Percentiles rank a stretch among this genome's conserved stretches.
phyloP scores from a whole-genome alignment of 2,113 vertebrate species.

The Phocoena sinus region DNA sequence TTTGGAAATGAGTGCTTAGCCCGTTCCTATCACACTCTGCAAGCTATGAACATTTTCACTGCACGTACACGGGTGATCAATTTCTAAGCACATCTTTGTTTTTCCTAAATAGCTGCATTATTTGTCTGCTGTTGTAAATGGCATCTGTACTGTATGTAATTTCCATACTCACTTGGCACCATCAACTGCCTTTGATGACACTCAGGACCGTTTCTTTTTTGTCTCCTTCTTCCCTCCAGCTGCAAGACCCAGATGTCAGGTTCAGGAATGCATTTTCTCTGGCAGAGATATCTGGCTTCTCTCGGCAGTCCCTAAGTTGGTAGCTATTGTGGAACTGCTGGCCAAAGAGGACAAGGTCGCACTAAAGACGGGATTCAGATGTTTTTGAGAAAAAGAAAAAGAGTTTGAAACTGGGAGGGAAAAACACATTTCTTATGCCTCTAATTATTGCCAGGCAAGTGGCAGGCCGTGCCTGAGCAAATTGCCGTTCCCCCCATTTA shows the following conservation, averaged over 20 bases:
- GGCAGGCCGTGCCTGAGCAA: conserved; percentile 50
- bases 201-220: conserved; percentile 79
- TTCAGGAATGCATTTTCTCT: conserved; percentile 72
- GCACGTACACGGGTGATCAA: conserved; percentile 72
- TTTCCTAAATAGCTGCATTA: conserved; percentile 78
- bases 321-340: conserved; percentile 72
- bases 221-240: conserved; percentile 80
- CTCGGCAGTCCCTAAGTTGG: conserved; percentile 66
- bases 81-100: conserved; percentile 80
- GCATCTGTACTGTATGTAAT: conserved; percentile 84
- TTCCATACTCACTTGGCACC: conserved; percentile 83
- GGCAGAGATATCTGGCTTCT: conserved; percentile 74
- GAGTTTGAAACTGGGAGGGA: conserved; percentile 47
- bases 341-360: conserved; percentile 53
- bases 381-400: conserved; percentile 57
- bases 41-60: conserved; percentile 59
- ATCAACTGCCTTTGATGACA: conserved; percentile 81
- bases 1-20: neutral
- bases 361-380: conserved; percentile 57
- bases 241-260: conserved; percentile 83
- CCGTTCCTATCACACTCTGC: conserved; percentile 16
- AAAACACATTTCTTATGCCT: conserved; percentile 52
- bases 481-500: conserved; percentile 49
- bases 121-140: conserved; percentile 79
- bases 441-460: conserved; percentile 65